A percentile compares a stretch with the other conserved stretches of the same genome.
These are phyloP conservation scores for Cuculus canorus DNA, from an alignment of 2,797 vertebrate species.

Conservation along the genomic window DNA sequence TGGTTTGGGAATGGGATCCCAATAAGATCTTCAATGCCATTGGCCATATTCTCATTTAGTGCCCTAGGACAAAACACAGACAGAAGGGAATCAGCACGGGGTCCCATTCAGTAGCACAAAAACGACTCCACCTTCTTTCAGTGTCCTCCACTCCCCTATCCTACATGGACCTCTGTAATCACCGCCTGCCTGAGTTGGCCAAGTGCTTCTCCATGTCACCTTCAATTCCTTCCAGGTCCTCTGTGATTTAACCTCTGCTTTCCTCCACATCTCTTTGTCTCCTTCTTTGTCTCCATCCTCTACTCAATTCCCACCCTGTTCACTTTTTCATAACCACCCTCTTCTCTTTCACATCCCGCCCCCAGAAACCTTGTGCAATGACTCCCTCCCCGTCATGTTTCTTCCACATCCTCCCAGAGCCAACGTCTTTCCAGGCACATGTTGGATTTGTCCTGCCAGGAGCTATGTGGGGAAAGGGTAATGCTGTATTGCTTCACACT, in stretches of 20 bases:
- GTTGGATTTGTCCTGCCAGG: not conserved
- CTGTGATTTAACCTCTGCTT: not conserved
- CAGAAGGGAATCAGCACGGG: not conserved
- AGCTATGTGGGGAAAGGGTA: not conserved
- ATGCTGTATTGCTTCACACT: not conserved
- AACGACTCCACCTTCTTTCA: rapidly evolving
- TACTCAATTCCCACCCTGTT: not conserved
- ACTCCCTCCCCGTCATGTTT: not conserved
- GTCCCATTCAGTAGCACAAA: not conserved
- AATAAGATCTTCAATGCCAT: constrained; percentile 93
- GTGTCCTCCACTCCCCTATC: not conserved
- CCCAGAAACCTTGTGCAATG: not conserved
- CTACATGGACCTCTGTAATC: not conserved
- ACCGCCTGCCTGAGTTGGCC: not conserved
- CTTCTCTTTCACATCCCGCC: not conserved
- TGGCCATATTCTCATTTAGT: constrained; percentile 89
- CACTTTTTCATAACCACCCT: not conserved
- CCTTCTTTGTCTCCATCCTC: not conserved
- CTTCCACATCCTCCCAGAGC: not conserved
- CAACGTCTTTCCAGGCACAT: not conserved
- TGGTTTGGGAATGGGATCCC: constrained; percentile 99
- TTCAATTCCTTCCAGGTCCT: not conserved
- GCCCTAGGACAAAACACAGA: constrained; percentile 71
- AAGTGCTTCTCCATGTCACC: not conserved
- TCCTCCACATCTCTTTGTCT: not conserved